A percentile compares a stretch with the other conserved stretches of the same genome.
Conservation (phyloP, 2,797 vertebrate species). For the Liasis olivaceus region DNA sequence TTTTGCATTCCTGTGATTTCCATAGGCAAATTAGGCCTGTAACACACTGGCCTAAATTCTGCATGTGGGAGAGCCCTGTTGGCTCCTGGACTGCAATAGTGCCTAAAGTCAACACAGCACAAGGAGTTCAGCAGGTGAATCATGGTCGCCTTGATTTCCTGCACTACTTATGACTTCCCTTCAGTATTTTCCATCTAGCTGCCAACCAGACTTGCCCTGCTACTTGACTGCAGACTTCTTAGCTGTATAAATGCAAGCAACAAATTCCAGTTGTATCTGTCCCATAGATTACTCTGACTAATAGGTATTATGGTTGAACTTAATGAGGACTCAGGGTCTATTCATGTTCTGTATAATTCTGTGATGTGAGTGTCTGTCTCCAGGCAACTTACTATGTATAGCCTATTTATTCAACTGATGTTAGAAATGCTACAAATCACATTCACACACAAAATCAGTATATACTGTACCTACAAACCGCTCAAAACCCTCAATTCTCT, state of each 20-base stretch:
- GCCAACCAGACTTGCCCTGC: slow-evolving; percentile 53
- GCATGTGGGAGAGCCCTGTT: slow-evolving; percentile 1
- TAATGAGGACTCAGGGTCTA: background rate
- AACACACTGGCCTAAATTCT: slow-evolving; percentile 17
- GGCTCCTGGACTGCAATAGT: slow-evolving; percentile 14
- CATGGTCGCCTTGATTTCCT: slow-evolving; percentile 38
- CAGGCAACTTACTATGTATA: rapidly evolving
- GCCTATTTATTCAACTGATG: background rate
- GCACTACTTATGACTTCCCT: slow-evolving; percentile 43
- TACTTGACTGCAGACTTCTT: slow-evolving; percentile 51
- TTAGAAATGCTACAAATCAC: background rate
- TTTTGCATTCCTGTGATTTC: slow-evolving; percentile 53
- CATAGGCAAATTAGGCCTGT: slow-evolving; percentile 6
- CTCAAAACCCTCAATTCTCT: background rate
- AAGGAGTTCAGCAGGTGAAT: slow-evolving; percentile 38
- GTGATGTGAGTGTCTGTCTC: background rate
- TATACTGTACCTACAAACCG: background rate
- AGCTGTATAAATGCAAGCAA: slow-evolving; percentile 50
- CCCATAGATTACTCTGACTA: slow-evolving; percentile 44
- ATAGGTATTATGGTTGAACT: background rate
- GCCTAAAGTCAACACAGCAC: background rate
- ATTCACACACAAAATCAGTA: slow-evolving; percentile 12
- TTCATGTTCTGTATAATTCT: background rate
- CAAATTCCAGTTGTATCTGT: slow-evolving; percentile 54
- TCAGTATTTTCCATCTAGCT: slow-evolving; percentile 39